phyloP scores from a whole-genome alignment of 2,113 vertebrate species.

The pig (Sus scrofa) region DNA sequence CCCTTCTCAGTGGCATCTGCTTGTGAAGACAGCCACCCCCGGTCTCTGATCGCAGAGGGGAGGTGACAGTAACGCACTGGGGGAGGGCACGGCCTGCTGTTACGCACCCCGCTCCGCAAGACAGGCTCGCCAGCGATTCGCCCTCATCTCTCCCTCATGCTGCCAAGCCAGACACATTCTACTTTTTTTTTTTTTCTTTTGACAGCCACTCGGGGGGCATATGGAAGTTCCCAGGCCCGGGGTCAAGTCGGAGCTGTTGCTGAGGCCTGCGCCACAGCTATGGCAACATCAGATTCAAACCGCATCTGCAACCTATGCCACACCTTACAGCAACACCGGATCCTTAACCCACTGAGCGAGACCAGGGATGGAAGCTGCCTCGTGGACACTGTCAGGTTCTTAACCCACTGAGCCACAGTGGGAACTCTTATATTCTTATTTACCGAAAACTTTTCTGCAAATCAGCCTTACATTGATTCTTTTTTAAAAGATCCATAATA shows the following conservation, averaged over 20 bases:
- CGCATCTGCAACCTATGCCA: too few species aligned
- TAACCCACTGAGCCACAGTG: too few species aligned
- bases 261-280: too few species aligned
- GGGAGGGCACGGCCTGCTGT: rapidly evolving
- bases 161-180: rapidly evolving
- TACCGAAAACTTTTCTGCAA: neutral
- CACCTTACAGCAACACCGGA: too few species aligned
- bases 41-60: neutral
- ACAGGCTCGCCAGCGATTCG: rapidly evolving
- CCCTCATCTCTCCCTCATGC: rapidly evolving
- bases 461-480: neutral
- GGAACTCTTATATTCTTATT: neutral
- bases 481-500: neutral
- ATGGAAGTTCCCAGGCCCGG: too few species aligned
- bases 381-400: too few species aligned
- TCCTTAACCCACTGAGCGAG: too few species aligned
- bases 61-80: rapidly evolving
- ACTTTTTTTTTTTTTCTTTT: neutral
- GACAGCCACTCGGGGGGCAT: too few species aligned
- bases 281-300: too few species aligned
- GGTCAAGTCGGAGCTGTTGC: too few species aligned
- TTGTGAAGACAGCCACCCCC: rapidly evolving
- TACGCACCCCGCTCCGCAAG: rapidly evolving
- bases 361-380: too few species aligned
- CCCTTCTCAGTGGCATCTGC: rapidly evolving